Evolutionary conservation across 1,140 invertebrate species (phyloP).

Genomic region (Dolichoris vasculosae): DNA sequence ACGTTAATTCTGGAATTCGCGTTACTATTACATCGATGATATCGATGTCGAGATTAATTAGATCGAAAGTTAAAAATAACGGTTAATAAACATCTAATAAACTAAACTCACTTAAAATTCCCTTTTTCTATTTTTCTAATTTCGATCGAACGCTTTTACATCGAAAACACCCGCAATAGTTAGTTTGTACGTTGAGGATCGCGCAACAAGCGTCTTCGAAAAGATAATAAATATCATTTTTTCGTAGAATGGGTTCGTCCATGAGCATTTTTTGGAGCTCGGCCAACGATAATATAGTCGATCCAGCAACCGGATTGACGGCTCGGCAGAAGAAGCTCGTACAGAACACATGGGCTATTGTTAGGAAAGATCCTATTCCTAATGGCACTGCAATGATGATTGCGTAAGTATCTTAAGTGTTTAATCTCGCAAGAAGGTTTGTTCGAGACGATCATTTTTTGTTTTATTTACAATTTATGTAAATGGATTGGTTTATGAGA

Average conservation of each 20-base stretch:
- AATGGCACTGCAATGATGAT: slow-evolving; percentile 74
- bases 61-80: too few relatives aligned
- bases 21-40: too few relatives aligned
- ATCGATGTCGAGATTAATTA: too few relatives aligned
- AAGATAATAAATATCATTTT: background rate
- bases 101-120: too few relatives aligned
- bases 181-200: background rate
- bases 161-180: background rate
- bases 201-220: background rate
- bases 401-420: slow-evolving; percentile 70
- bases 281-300: slow-evolving; percentile 64
- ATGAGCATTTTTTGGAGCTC: slow-evolving; percentile 59
- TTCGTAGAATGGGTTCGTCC: slow-evolving; percentile 58
- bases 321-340: slow-evolving; percentile 72
- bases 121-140: too few relatives aligned
- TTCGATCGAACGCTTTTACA: background rate
- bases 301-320: slow-evolving; percentile 73
- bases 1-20: too few relatives aligned
- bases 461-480: too few relatives aligned
- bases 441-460: background rate
- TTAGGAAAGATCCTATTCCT: slow-evolving; percentile 71
- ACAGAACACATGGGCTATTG: slow-evolving; percentile 73
- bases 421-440: background rate
- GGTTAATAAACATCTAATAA: too few relatives aligned
- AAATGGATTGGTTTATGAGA: too few relatives aligned